Evolutionary conservation across 2,888 invertebrate genomes (phyloP).

Genomic region (Imbricaverruca yamaguchii): DNA sequence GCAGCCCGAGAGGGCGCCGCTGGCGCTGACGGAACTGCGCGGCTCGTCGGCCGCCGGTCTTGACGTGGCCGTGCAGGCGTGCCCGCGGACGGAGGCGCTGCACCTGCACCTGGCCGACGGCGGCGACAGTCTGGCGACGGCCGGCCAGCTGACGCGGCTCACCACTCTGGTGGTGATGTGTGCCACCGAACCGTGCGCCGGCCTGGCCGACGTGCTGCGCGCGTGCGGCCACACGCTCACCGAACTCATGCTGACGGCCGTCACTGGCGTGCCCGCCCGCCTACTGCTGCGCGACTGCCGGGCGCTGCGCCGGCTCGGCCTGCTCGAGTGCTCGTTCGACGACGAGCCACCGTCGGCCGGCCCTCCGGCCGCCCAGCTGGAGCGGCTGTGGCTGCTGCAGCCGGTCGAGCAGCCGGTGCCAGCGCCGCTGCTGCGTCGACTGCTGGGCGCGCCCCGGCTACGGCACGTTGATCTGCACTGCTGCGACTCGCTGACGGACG

Average conservation of each 20-base stretch:
- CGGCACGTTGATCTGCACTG: not conserved
- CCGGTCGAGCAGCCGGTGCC: not conserved
- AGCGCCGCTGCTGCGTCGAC: not conserved
- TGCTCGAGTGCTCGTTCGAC: not conserved
- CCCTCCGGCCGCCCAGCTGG: not conserved
- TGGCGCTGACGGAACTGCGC: not conserved
- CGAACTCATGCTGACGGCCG: not conserved
- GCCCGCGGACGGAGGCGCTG: not conserved
- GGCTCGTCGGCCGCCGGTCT: not conserved
- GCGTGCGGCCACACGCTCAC: not conserved
- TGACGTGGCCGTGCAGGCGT: not conserved
- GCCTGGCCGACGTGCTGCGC: not conserved
- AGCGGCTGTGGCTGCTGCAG: not conserved
- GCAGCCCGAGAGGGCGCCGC: slow-evolving; percentile 5
- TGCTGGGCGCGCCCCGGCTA: not conserved
- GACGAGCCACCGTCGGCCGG: not conserved
- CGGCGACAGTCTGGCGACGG: not conserved
- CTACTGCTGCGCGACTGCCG: not conserved
- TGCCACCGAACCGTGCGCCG: not conserved
- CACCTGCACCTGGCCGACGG: not conserved
- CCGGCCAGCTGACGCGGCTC: not conserved
- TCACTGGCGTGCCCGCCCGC: not conserved
- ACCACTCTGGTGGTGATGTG: not conserved
- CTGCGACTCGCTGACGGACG: not conserved
- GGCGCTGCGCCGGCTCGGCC: not conserved